Conservation (phyloP, 2,888 invertebrate genomes). For the Cataglyphis cursor region DNA sequence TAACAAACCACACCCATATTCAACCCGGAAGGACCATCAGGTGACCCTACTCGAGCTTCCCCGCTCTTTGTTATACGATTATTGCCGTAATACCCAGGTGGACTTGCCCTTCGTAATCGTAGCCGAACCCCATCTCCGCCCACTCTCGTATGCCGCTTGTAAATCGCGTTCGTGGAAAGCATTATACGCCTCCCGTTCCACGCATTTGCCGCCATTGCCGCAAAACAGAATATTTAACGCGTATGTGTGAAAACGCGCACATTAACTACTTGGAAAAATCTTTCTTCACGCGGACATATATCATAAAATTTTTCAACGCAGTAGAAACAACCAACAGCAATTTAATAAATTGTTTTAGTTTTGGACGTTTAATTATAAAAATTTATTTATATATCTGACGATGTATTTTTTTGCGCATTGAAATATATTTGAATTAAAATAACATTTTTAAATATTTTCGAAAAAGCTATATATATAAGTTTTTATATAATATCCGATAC, state of each 20-base stretch:
- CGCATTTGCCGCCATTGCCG: conserved; percentile 28
- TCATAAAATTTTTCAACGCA: background rate
- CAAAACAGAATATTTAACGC: conserved; percentile 59
- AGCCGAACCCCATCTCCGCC: conserved; percentile 46
- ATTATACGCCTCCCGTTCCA: conserved; percentile 47
- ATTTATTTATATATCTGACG: background rate
- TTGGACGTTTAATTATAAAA: background rate
- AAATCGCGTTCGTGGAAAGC: conserved; percentile 59
- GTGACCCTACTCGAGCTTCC: conserved; percentile 74
- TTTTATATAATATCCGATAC: background rate
- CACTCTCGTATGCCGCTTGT: conserved; percentile 54
- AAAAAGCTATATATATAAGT: background rate
- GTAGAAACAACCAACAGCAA: background rate
- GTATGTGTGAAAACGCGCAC: conserved; percentile 16
- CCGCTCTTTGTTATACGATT: conserved; percentile 85
- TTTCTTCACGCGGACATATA: background rate
- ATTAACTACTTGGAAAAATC: conserved; percentile 30
- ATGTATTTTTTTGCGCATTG: background rate
- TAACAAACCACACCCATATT: conserved; percentile 77
- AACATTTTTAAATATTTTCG: background rate
- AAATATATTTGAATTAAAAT: background rate
- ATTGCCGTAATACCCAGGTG: conserved; percentile 83
- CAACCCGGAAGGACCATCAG: conserved; percentile 83
- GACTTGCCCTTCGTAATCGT: conserved; percentile 71
- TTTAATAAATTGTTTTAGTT: background rate